These are phyloP conservation scores for Drosophila sturtevanti DNA, from an alignment of 1,140 invertebrate species.

Conservation along the genomic window DNA sequence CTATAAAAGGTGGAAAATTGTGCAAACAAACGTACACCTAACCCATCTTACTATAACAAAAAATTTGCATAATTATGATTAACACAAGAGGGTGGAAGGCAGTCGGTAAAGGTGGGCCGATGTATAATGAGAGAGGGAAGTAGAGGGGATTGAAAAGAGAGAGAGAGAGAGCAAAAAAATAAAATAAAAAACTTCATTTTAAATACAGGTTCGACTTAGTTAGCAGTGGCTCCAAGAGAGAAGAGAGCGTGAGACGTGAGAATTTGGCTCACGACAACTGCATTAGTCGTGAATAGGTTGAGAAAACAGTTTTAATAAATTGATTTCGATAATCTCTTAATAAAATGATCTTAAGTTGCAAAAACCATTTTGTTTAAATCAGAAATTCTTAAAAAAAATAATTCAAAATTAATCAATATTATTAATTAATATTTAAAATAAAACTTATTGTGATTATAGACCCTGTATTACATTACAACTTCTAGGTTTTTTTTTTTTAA, in stretches of 20 bases:
- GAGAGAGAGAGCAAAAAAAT: neutral
- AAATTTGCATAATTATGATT: conserved; percentile 81
- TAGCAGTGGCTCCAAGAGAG: conserved; percentile 27
- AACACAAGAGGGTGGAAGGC: conserved; percentile 40
- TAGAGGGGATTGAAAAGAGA: too few species aligned
- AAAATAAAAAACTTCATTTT: conserved; percentile 15
- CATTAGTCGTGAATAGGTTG: too few species aligned
- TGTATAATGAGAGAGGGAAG: neutral
- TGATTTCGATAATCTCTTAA: too few species aligned
- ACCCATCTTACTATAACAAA: conserved; percentile 29
- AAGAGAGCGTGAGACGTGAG: neutral
- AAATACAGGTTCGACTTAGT: conserved; percentile 38
- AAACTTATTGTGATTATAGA: too few species aligned
- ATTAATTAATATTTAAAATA: too few species aligned
- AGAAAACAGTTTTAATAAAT: too few species aligned
- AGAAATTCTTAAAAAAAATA: too few species aligned
- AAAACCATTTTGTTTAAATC: too few species aligned
- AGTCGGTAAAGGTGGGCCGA: neutral
- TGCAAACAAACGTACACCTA: conserved; percentile 75
- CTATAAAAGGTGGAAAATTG: conserved; percentile 82
- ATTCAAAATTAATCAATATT: too few species aligned
- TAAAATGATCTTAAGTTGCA: too few species aligned
- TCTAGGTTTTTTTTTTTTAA: too few species aligned
- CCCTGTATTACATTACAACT: too few species aligned
- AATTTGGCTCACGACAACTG: neutral